These are phyloP conservation scores for Phylloscopus trochiloides DNA, from an alignment of 2,113 vertebrate species.

Conservation along the genomic window DNA sequence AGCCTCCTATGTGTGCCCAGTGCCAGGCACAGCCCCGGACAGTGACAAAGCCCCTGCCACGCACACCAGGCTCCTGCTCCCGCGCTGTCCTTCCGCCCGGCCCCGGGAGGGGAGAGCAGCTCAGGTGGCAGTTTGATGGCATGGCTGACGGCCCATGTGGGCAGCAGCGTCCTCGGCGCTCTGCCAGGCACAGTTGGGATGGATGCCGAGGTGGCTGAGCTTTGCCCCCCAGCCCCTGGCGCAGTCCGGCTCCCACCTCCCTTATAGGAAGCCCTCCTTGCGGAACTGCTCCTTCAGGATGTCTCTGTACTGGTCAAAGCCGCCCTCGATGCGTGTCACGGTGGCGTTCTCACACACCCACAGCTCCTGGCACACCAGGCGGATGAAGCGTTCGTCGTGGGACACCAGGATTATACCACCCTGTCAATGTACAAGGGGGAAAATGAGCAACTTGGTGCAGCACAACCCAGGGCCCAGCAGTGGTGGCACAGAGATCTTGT, in stretches of 20 bases:
- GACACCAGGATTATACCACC: conserved; percentile 94
- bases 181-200: conserved; percentile 27
- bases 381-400: conserved; percentile 94
- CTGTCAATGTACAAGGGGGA: conserved; percentile 55
- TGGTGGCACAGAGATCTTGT: background rate
- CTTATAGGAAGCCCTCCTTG: conserved; percentile 94
- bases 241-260: background rate
- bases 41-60: background rate
- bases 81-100: background rate
- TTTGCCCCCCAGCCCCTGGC: background rate
- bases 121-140: conserved; percentile 8
- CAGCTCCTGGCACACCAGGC: conserved; percentile 90
- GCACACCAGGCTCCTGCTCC: background rate
- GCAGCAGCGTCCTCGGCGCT: background rate
- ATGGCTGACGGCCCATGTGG: background rate
- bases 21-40: background rate
- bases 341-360: conserved; percentile 90
- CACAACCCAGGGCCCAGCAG: background rate
- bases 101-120: background rate
- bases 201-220: background rate
- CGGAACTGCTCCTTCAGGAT: conserved; percentile 96
- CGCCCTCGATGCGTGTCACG: conserved; percentile 87
- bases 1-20: background rate
- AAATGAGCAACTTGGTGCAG: background rate
- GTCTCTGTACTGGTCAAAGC: conserved; percentile 94